Evolutionary conservation across 2,797 vertebrate genomes (phyloP), one percentile per base, ranked within the genome.

Genomic region (Tragelaphus oryx): DNA sequence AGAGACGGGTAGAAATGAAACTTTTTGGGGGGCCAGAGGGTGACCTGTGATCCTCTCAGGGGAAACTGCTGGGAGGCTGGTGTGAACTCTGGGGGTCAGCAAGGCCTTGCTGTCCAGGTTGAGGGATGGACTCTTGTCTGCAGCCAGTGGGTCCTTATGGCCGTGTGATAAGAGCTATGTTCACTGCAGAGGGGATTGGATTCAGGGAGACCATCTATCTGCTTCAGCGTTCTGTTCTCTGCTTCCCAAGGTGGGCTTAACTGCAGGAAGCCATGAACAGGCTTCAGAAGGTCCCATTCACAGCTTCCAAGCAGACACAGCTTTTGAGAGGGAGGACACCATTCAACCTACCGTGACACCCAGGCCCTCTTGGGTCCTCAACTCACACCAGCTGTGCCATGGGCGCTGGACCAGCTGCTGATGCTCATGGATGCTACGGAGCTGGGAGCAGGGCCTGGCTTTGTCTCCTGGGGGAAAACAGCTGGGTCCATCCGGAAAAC

Each of bases 101-200:
- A 30, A 33, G 30, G 74, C n/a, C 41, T 89, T 12, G n/a, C 28
- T n/a, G 8, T 8, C 52, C 3, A 3, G 59, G 52, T 22, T 41
- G n/a, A 14, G 20, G 44, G 28, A 1, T 41, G 85, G 30, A n/a
- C 54, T 12, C 13, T 11, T 11, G 52, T 71, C 62, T 81, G 16
- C 8, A 62, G 65, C 60, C 20, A 12, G 18, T 0, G 30, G 14
- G 22, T 26, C 59, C 30, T 8, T 17, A 22, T 1, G 6, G 9
- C 13, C 41, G 0, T 0, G 0, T 12, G 78, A 9, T 41, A 30
- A 71, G n/a, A 60, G 0, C 20, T 14, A 5, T 8, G 14, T 13
- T 48, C 55, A 12, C 3, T 8, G 50, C 41, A 41, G 50, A 41
- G 24, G 54, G 37, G 48, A 22, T 16, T n/a, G 12, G 52, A 8